Conservation (phyloP, 92 coral and sea anemone species). For the Palythoa grandis region DNA sequence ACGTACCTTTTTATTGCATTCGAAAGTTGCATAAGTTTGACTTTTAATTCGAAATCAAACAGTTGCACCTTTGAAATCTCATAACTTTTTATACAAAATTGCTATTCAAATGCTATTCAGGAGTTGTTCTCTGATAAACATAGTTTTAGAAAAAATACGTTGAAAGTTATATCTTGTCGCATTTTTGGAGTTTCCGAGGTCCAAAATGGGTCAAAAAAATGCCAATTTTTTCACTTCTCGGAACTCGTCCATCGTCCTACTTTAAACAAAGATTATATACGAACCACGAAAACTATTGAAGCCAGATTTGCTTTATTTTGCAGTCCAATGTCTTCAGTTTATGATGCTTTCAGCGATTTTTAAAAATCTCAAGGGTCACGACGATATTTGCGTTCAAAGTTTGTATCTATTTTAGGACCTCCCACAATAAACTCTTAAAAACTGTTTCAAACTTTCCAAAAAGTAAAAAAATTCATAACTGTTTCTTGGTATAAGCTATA, state of each 20-base stretch:
- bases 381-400: background rate
- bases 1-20: background rate
- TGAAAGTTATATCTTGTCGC: background rate
- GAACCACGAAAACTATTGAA: background rate
- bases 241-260: background rate
- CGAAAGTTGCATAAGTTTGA: background rate
- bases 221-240: background rate
- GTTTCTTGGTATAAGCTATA: background rate
- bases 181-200: background rate
- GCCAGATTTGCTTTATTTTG: background rate
- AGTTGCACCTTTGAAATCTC: background rate
- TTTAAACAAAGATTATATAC: background rate
- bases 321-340: background rate
- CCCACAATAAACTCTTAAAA: no score
- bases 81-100: background rate
- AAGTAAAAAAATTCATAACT: background rate
- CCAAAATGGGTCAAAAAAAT: background rate
- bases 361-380: background rate
- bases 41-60: background rate
- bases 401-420: background rate
- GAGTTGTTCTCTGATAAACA: background rate
- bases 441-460: background rate
- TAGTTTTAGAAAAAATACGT: background rate
- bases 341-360: background rate
- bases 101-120: background rate